Evolutionary conservation across 2,888 invertebrate genomes (phyloP).

Genomic region (Folsomia candida): DNA sequence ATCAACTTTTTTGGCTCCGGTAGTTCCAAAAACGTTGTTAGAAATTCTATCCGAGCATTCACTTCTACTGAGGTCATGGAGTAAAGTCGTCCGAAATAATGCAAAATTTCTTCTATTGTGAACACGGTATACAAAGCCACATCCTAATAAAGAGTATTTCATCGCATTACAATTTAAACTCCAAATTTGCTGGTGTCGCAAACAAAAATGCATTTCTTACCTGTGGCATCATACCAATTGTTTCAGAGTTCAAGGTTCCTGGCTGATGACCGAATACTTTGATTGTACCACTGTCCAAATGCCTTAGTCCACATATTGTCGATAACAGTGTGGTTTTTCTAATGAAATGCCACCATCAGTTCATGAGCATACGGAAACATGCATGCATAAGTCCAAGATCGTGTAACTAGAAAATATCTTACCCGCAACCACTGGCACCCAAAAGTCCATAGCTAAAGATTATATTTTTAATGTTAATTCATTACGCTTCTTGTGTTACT

Average conservation of each 20-base stretch:
- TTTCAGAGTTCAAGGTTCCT: not conserved
- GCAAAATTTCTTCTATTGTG: constrained; percentile 25
- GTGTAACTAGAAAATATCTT: not conserved
- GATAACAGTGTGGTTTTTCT: not conserved
- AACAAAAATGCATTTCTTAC: not conserved
- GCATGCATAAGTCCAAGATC: too few relatives aligned
- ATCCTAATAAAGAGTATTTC: constrained; percentile 53
- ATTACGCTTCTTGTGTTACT: too few relatives aligned
- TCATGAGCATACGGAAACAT: too few relatives aligned
- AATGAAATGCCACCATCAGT: not conserved
- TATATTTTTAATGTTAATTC: not conserved
- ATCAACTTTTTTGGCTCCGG: constrained; percentile 12
- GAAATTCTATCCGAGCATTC: not conserved
- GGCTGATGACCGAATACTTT: not conserved
- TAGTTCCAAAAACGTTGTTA: constrained; percentile 18
- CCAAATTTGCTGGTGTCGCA: not conserved
- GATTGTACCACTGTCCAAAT: not conserved
- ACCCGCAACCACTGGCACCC: not conserved
- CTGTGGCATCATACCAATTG: not conserved
- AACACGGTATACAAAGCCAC: constrained; percentile 26
- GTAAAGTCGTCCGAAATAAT: constrained; percentile 34
- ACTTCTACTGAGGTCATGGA: constrained; percentile 24
- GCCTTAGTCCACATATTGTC: not conserved
- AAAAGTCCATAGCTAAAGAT: not conserved
- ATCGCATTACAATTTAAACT: not conserved